These are phyloP conservation scores for Numenius arquata DNA, from an alignment of 2,113 vertebrate genomes.

Conservation along the genomic window DNA sequence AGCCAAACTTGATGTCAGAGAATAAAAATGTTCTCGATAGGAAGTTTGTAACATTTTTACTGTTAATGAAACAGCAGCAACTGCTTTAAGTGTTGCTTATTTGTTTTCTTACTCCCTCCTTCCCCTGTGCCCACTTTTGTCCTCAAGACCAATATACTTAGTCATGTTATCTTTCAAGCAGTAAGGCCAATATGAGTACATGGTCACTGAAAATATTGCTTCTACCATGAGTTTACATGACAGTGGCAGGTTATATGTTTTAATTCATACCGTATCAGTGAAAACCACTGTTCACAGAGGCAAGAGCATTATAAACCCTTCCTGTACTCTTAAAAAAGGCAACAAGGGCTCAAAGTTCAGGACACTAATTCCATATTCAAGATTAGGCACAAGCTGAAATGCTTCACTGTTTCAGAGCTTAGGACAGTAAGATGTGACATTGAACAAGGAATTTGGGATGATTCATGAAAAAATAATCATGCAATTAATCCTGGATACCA, in stretches of 20 bases:
- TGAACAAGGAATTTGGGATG: not conserved
- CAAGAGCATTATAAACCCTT: not conserved
- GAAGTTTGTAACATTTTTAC: not conserved
- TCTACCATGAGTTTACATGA: not conserved
- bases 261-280: not conserved
- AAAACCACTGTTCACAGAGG: not conserved
- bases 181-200: not conserved
- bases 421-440: not conserved
- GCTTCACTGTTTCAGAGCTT: not conserved
- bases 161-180: not conserved
- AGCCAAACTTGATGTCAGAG: not conserved
- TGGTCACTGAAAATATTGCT: accelerated
- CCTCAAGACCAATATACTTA: not conserved
- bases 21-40: not conserved
- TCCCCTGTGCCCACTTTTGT: not conserved
- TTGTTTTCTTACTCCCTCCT: not conserved
- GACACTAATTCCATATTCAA: not conserved
- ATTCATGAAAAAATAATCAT: not conserved
- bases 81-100: not conserved
- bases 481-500: not conserved
- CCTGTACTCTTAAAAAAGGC: not conserved
- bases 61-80: not conserved
- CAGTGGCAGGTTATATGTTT: not conserved
- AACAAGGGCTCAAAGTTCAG: not conserved
- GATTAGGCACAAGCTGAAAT: not conserved